Base-by-base conservation (phyloP, 2,113 vertebrate species). In the Mastomys coucha region DNA sequence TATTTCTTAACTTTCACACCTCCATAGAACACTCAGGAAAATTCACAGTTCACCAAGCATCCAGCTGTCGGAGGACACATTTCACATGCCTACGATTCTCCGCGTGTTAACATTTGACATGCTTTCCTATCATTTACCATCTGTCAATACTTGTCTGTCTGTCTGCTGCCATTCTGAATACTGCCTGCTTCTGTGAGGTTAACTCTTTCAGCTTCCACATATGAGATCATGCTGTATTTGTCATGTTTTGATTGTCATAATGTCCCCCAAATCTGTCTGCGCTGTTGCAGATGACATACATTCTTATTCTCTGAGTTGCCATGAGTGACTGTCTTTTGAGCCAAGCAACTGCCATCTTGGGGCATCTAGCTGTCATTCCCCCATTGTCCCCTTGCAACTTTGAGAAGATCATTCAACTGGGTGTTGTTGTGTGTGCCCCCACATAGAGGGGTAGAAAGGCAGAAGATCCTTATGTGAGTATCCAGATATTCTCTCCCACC, bases 1-100 rank as follows among this genome's bases (percentile, higher is more conserved):
- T 58, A 20, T 36, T 94, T 84, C 76, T 94, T 86, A 39, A 84
- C 88, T 89, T 91, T 67, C 39, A 95, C 53, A 67, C 13, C 53
- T 72, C 65, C 5, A 56, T 1, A 33, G 22, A 49, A 92, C 84
- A 89, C 11, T 58, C 12, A 70, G 24, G n/a, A 58, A 80, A 33
- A 31, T 51, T 20, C 36, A 60, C 49, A 76, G 31, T 60, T 51
- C 22, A 60, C 39, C 26, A 51, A 94, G 39, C 20, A 81, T 17
- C 56, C 58, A 67, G 39, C 51, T 92, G 6, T 20, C 36, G 70
- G 60, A 69, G 28, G 63, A 45, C 75, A 28, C 1, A 19, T 26
- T 76, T 2, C 9, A 42, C 58, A 19, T 63, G 73, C 39, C 39
- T 22, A 36, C 36, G 33, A 13, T 45, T 76, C 33, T 60, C 16